A percentile compares a stretch with the other conserved stretches of the same genome.
phyloP scores from a whole-genome alignment of 2,113 vertebrate genomes.

The Mastomys coucha region DNA sequence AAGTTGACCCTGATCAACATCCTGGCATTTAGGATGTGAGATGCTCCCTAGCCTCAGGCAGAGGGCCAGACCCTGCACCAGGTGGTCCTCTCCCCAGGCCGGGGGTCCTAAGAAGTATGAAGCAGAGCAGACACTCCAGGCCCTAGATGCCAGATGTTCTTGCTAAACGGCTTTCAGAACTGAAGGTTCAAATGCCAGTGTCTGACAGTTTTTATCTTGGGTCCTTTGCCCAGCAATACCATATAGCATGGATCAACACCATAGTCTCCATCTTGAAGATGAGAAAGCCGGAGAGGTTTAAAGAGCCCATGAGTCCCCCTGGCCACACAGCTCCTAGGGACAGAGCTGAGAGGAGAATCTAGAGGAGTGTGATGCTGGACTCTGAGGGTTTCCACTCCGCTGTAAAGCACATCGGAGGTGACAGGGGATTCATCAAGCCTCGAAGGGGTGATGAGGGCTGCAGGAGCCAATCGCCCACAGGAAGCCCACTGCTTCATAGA shows the following conservation, averaged over 20 bases:
- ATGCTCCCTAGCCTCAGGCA: not conserved
- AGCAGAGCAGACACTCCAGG: not conserved
- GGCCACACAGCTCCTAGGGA: not conserved
- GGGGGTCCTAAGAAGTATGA: not conserved
- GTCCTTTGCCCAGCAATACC: not conserved
- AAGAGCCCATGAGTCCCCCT: not conserved
- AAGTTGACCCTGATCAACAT: not conserved
- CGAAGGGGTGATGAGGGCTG: not conserved
- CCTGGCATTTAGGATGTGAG: not conserved
- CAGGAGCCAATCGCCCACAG: not conserved
- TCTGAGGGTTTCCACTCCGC: not conserved
- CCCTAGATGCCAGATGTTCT: not conserved
- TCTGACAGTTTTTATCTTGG: not conserved
- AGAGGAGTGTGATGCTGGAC: not conserved
- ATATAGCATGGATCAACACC: not conserved
- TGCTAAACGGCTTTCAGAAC: not conserved
- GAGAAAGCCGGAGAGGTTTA: not conserved
- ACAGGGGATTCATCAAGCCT: not conserved
- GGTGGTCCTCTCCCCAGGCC: not conserved
- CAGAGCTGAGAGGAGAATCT: not conserved
- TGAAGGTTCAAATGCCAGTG: not conserved
- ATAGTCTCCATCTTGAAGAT: not conserved
- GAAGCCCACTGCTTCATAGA: not conserved
- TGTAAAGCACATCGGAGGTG: accelerated
- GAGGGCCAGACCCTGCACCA: not conserved